phyloP scores from a whole-genome alignment of 2,113 vertebrate genomes.

The Prolemur simus region DNA sequence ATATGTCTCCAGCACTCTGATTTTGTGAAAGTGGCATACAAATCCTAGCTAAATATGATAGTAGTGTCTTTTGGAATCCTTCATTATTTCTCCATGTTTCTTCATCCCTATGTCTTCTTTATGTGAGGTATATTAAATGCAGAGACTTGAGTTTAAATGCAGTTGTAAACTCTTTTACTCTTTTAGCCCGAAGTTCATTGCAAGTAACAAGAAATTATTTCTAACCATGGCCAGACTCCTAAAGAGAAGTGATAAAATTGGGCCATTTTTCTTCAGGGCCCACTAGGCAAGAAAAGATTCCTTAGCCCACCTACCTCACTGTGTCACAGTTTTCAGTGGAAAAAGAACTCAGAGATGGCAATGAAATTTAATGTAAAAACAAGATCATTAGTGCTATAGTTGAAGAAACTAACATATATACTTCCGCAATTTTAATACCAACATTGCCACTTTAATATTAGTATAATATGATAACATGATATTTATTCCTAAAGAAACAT shows the following conservation, averaged over 20 bases:
- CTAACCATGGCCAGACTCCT: not conserved
- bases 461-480: not conserved
- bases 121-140: not conserved
- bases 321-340: not conserved
- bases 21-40: not conserved
- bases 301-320: not conserved
- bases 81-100: not conserved
- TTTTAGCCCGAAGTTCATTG: not conserved
- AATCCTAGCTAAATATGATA: not conserved
- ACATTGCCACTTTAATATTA: not conserved
- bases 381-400: not conserved
- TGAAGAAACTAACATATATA: not conserved
- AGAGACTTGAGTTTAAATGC: conserved; percentile 29
- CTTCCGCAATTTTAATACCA: not conserved
- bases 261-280: conserved; percentile 11
- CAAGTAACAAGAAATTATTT: conserved; percentile 27
- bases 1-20: not conserved
- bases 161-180: not conserved
- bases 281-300: not conserved
- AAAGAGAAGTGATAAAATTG: conserved; percentile 22
- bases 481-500: not conserved
- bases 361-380: not conserved
- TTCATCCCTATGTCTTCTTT: not conserved
- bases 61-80: not conserved
- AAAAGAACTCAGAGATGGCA: not conserved